A percentile compares a stretch with the other conserved stretches of the same genome.
Conservation (phyloP, 2,113 vertebrate genomes). For the Amia ocellicauda region DNA sequence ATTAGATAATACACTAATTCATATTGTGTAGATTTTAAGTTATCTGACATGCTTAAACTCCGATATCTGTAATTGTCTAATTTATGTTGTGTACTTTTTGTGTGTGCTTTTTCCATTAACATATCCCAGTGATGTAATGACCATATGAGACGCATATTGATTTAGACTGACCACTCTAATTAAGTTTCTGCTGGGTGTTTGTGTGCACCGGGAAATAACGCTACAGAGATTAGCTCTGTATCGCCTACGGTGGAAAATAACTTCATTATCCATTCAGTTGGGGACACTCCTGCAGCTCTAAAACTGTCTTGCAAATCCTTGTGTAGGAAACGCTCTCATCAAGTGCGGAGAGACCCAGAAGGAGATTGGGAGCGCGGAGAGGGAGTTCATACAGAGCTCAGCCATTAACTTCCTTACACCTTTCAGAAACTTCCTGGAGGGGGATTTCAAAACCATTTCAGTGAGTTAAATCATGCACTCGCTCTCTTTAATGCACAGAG, state of each 20-base stretch:
- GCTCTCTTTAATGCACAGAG: neutral
- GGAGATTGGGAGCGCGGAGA: conserved; percentile 88
- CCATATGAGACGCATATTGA: too few species aligned
- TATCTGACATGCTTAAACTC: too few species aligned
- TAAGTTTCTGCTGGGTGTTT: neutral
- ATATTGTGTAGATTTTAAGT: too few species aligned
- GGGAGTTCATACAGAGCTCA: conserved; percentile 89
- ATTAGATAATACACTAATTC: too few species aligned
- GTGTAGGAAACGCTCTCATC: conserved; percentile 89
- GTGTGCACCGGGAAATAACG: neutral
- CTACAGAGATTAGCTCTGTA: neutral
- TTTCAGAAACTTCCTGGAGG: conserved; percentile 94
- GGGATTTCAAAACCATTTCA: conserved; percentile 97
- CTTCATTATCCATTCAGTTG: too few species aligned
- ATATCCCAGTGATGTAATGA: too few species aligned
- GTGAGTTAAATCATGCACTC: conserved; percentile 66
- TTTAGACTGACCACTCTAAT: neutral
- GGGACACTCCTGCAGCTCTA: neutral
- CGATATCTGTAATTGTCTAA: too few species aligned
- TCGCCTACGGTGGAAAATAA: too few species aligned
- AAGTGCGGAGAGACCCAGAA: conserved; percentile 97
- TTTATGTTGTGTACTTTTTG: too few species aligned
- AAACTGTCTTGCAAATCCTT: neutral
- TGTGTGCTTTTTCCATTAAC: too few species aligned
- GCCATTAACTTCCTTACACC: conserved; percentile 97